phyloP scores from a whole-genome alignment of 2,888 invertebrate species.

The Hemaris fuciformis region DNA sequence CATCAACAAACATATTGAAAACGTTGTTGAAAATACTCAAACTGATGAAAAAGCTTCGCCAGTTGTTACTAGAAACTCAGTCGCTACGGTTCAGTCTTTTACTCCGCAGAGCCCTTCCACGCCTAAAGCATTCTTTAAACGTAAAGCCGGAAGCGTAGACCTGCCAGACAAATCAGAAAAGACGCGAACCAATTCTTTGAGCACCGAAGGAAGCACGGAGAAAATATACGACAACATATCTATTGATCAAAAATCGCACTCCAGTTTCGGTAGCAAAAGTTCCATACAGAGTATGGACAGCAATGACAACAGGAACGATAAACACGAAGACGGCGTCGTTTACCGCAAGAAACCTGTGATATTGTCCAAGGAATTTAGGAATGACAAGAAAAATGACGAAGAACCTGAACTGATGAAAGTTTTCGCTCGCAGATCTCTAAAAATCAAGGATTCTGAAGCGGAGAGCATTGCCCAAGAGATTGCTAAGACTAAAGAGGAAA shows the following conservation, averaged over 20 bases:
- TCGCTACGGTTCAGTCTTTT: constrained; percentile 36
- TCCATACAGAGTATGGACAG: constrained; percentile 75
- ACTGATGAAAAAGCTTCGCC: constrained; percentile 53
- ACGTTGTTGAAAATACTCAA: constrained; percentile 39
- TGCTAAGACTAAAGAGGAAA: constrained; percentile 66
- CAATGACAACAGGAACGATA: constrained; percentile 65
- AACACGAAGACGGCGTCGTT: constrained; percentile 75
- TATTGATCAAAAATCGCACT: constrained; percentile 72
- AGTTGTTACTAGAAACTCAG: constrained; percentile 40
- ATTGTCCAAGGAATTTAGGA: constrained; percentile 60
- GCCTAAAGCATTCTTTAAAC: constrained; percentile 76
- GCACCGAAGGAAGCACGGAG: constrained; percentile 70
- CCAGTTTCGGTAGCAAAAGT: constrained; percentile 75
- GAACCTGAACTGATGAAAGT: constrained; percentile 92
- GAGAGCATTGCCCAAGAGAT: constrained; percentile 82
- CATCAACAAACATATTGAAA: constrained; percentile 49
- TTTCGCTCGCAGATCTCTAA: constrained; percentile 89
- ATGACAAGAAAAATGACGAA: constrained; percentile 81
- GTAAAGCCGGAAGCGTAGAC: constrained; percentile 81
- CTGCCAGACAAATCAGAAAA: constrained; percentile 70
- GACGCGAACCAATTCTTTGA: constrained; percentile 62
- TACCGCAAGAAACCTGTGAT: constrained; percentile 80
- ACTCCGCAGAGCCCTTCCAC: constrained; percentile 64
- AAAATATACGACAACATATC: constrained; percentile 73
- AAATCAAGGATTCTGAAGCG: constrained; percentile 87